Base-by-base conservation (phyloP, 2,797 vertebrate genomes). In the Hypotaenidia okinawae region DNA sequence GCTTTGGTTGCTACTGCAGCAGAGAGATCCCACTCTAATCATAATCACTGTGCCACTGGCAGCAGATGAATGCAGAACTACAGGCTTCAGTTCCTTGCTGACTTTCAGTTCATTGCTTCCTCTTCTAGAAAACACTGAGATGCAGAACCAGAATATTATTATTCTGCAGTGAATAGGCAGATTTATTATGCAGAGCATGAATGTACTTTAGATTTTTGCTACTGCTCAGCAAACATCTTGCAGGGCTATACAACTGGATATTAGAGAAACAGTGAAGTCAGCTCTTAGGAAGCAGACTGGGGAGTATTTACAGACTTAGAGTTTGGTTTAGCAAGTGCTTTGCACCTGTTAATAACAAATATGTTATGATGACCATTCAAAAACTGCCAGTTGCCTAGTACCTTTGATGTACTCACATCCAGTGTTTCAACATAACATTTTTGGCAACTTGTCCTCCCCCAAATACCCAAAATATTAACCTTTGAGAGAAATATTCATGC, bases 141-240 rank as follows among this genome's bases (percentile, higher is more conserved):
- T 88, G 21, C 61, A 59, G 64, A 84, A 89, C 57, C 70, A 89
- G 85, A 84, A 69, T 73, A 54, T 74, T 89, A 92, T 39, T 79
- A 91, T 93, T 94, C 67, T 83, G 68, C 83, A 89, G 57, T 70
- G 83, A 95, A 93, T 64, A 92, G 81, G 79, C 75, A 93, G 68
- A 90, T 79, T 92, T 90, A 79, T 84, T 95, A 94, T 95, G 75
- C 80, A 77, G 83, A 80, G 21, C 0, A 0, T 92, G 88, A 95
- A 93, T 80, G 37, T 25, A 51, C 84, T 89, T 94, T n/a, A 84
- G 68, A 89, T 64, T 91, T 94, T 90, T 95, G 72, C 72, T 85
- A 25, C 55, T 73, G 84, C 66, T 96, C 84, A 90, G 93, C 80
- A 96, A 94, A 94, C 49, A 87, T 87, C 54, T 72, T 87, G 89